A percentile compares a stretch with the other conserved stretches of the same genome.
These are phyloP conservation scores for Epinephelus malabaricus DNA, from an alignment of 2,797 vertebrate species.

Conservation along the genomic window DNA sequence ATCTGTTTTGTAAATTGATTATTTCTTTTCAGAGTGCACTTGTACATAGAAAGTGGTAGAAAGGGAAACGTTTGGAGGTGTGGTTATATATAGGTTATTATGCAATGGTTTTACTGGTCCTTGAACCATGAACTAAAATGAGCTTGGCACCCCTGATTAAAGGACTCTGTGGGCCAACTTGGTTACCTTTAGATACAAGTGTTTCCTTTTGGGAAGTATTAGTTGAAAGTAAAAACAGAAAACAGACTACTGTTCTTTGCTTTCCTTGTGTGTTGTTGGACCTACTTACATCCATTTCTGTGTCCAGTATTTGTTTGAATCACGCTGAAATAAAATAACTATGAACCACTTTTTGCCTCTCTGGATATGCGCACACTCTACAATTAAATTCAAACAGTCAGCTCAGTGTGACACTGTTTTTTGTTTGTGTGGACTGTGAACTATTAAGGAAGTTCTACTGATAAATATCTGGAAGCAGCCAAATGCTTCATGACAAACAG, in stretches of 20 bases:
- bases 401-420: not conserved
- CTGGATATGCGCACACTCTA: not conserved
- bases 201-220: too few species aligned
- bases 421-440: not conserved
- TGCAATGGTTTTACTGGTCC: too few species aligned
- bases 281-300: not conserved
- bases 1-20: too few species aligned
- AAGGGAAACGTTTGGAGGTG: too few species aligned
- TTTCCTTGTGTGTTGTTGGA: not conserved
- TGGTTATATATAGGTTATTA: too few species aligned
- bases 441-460: not conserved
- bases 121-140: too few species aligned
- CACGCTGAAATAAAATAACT: not conserved
- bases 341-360: not conserved
- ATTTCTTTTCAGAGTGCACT: too few species aligned
- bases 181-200: too few species aligned
- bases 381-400: not conserved
- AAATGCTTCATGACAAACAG: constrained; percentile 22
- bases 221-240: too few species aligned
- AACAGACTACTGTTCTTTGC: not conserved
- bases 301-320: not conserved
- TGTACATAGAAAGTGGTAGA: too few species aligned
- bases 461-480: constrained; percentile 10
- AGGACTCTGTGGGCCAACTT: too few species aligned
- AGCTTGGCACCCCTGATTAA: too few species aligned